Evolutionary conservation across 2,888 invertebrate genomes (phyloP).

Genomic region (Drosophila testacea): DNA sequence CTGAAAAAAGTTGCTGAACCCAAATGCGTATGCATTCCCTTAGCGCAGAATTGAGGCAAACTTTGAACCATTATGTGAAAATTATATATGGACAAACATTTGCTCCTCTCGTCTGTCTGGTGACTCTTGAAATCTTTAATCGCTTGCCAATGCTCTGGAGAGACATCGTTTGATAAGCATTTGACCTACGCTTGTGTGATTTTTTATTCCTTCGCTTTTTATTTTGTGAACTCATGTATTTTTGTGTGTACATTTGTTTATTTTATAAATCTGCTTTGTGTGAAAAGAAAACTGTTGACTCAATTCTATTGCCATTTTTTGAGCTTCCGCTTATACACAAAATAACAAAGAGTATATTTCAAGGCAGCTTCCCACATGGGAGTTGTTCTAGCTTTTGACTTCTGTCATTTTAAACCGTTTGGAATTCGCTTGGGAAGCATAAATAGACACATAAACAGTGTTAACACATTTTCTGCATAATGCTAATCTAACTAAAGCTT

Average conservation of each 20-base stretch:
- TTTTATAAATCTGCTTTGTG: constrained; percentile 28
- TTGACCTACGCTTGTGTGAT: constrained; percentile 55
- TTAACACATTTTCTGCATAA: constrained; percentile 9
- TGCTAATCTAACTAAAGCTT: constrained; percentile 2
- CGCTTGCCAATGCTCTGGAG: constrained; percentile 73
- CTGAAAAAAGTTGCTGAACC: constrained; percentile 36
- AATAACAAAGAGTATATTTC: constrained; percentile 11
- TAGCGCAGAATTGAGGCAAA: constrained; percentile 36
- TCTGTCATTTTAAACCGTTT: constrained; percentile 12
- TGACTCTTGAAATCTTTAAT: constrained; percentile 68
- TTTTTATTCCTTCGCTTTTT: constrained; percentile 8
- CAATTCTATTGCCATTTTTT: constrained; percentile 39
- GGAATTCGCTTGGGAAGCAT: constrained; percentile 30
- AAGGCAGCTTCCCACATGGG: constrained; percentile 45
- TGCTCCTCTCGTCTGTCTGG: constrained; percentile 9
- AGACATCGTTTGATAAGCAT: constrained; percentile 72
- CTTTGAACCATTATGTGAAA: constrained; percentile 46
- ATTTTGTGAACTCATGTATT: constrained; percentile 9
- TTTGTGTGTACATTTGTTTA: constrained; percentile 31
- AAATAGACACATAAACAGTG: constrained; percentile 19
- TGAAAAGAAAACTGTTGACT: constrained; percentile 61
- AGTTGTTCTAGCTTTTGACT: constrained; percentile 29
- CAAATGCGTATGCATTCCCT: constrained; percentile 43
- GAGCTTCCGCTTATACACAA: constrained; percentile 53
- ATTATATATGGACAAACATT: constrained; percentile 38